Base-by-base conservation (phyloP, 2,888 invertebrate species). In the Acanthoscelides obtectus region DNA sequence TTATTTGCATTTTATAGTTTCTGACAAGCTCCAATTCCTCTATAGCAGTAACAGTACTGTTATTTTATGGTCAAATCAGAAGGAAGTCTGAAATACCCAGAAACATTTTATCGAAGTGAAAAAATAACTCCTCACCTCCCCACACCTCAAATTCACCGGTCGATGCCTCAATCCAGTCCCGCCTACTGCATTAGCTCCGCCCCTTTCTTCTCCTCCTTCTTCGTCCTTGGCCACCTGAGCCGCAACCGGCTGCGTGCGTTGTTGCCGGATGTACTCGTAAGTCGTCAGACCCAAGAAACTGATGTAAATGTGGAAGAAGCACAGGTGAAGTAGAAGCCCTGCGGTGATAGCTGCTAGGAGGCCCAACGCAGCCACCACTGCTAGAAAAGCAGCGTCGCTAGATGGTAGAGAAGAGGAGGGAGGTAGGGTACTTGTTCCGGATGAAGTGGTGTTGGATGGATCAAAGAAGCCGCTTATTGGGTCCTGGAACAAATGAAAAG, bases 241-340 rank as follows among this genome's bases (percentile, higher is more conserved):
- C 8, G 76, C 74, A 64, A 80, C 77, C 72, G 81, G 83, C 74
- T 81, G 84, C 78, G 88, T 88, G 0, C 89, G 86, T 76, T 86
- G 85, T 74, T 85, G 85, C 0, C 90, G 86, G 71, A 96, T 94
- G 85, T 96, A 96, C 83, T 96, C 96, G 86, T 96, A 97, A 0
- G 96, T 97, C 21, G 96, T 95, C 67, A 96, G 87, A 0, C 95
- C 96, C 79, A 95, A 86, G 78, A 92, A 89, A 2, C 92, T 92
- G 81, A 96, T 94, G 85, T 96, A 96, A 73, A 94, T 90, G 85
- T 96, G 96, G 84, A 96, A 96, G 86, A 94, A 93, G 83, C 93
- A 94, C 70, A 96, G 87, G 85, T 96, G 96, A 75, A 94, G 86
- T 72, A 96, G 88, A 69, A 96, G 88, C 25, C 92, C 92, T 0